Conservation (phyloP, 2,797 vertebrate genomes). For the Synaphobranchus kaupii region DNA sequence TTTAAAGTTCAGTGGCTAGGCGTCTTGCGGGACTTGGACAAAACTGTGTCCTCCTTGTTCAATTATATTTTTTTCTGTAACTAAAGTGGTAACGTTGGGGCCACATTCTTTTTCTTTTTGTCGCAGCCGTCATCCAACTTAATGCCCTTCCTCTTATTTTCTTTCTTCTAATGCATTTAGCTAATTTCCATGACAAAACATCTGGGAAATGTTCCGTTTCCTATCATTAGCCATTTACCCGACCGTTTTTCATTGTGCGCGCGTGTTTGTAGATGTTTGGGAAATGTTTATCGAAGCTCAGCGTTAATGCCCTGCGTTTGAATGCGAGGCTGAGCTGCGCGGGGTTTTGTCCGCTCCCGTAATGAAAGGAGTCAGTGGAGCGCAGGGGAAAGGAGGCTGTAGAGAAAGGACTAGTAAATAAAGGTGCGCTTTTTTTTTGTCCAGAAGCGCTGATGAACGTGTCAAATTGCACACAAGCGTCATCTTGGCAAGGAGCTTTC, state of each 20-base stretch:
- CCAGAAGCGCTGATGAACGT: background rate
- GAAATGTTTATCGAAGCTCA: background rate
- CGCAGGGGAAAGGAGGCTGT: background rate
- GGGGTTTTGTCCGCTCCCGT: background rate
- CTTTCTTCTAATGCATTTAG: conserved; percentile 1
- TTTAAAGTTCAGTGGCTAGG: background rate
- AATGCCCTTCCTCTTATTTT: background rate
- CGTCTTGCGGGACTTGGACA: background rate
- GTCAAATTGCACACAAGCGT: background rate
- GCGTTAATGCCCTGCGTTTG: background rate
- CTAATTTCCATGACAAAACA: background rate
- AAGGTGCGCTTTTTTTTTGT: conserved; percentile 14
- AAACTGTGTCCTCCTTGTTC: background rate
- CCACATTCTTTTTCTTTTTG: background rate
- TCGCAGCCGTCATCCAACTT: background rate
- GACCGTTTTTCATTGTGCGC: background rate
- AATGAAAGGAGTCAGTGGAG: conserved; percentile 19
- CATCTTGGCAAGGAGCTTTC: background rate
- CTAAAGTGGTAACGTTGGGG: background rate
- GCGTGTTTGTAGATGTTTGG: background rate
- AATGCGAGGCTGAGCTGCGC: background rate
- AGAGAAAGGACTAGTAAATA: background rate
- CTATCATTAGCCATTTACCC: background rate
- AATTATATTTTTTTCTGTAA: background rate
- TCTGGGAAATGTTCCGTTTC: background rate